These are phyloP conservation scores for Mystacornis crossleyi DNA, from an alignment of 2,113 vertebrate species.

Conservation along the genomic window DNA sequence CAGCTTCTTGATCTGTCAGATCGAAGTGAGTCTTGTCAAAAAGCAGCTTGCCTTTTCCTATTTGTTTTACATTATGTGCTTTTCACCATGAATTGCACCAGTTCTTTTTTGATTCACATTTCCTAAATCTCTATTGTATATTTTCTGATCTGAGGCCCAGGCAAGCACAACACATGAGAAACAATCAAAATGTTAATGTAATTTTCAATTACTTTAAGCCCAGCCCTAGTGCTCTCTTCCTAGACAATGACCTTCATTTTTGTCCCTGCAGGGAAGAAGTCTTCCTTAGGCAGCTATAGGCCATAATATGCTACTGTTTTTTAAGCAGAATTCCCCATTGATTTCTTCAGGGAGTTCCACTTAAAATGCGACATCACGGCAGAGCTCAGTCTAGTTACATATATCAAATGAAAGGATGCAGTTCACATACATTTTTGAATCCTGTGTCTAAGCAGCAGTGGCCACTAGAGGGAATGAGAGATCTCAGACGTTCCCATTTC, in stretches of 20 bases:
- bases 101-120: neutral
- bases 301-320: neutral
- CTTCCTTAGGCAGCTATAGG: neutral
- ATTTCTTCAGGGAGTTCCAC: slow-evolving; percentile 52
- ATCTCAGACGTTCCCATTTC: neutral
- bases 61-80: neutral
- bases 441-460: neutral
- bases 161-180: neutral
- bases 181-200: slow-evolving; percentile 55
- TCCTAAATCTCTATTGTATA: neutral
- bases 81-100: neutral
- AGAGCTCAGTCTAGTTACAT: slow-evolving; percentile 6
- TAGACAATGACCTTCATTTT: slow-evolving; percentile 50
- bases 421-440: neutral
- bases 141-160: neutral
- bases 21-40: neutral
- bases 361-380: slow-evolving; percentile 39
- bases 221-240: neutral
- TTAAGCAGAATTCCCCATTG: slow-evolving; percentile 43
- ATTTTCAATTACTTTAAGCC: slow-evolving; percentile 42
- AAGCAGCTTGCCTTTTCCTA: neutral
- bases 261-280: slow-evolving; percentile 31
- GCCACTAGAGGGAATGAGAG: slow-evolving; percentile 41
- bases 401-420: neutral
- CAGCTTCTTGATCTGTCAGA: neutral